Conservation (phyloP, 2,888 invertebrate genomes). For the Sesamia inferens region DNA sequence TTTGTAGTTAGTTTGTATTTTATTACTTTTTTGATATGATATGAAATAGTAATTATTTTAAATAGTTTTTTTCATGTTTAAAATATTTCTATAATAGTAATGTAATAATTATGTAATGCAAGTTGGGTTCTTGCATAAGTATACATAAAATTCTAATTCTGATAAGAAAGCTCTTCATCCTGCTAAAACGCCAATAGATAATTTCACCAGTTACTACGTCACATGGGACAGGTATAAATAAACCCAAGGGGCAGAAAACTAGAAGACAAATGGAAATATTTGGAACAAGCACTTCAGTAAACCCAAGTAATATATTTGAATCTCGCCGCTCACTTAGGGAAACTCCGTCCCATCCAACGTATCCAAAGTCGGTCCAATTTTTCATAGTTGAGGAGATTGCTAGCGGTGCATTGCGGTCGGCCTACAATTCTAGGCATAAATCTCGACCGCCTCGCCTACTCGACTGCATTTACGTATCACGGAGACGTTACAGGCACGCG, state of each 20-base stretch:
- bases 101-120: too few relatives aligned
- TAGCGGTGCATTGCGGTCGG: constrained; percentile 54
- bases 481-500: constrained; percentile 44
- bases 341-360: constrained; percentile 7
- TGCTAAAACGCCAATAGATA: not conserved
- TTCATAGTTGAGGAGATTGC: constrained; percentile 52
- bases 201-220: not conserved
- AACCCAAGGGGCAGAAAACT: not conserved
- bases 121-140: too few relatives aligned
- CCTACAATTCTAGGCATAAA: constrained; percentile 60
- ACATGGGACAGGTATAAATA: constrained; percentile 18
- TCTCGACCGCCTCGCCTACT: constrained; percentile 37
- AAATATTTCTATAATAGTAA: too few relatives aligned
- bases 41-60: too few relatives aligned
- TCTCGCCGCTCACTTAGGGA: constrained; percentile 48
- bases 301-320: constrained; percentile 46
- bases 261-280: constrained; percentile 26
- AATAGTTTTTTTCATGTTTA: too few relatives aligned
- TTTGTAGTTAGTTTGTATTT: too few relatives aligned
- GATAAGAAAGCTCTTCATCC: not conserved
- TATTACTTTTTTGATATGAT: too few relatives aligned
- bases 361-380: constrained; percentile 42
- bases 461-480: constrained; percentile 29
- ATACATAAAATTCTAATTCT: too few relatives aligned
- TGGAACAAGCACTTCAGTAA: constrained; percentile 37